Evolutionary conservation across 2,888 invertebrate species (phyloP), one percentile per base, ranked within the genome.

Genomic region (Noctua janthe): DNA sequence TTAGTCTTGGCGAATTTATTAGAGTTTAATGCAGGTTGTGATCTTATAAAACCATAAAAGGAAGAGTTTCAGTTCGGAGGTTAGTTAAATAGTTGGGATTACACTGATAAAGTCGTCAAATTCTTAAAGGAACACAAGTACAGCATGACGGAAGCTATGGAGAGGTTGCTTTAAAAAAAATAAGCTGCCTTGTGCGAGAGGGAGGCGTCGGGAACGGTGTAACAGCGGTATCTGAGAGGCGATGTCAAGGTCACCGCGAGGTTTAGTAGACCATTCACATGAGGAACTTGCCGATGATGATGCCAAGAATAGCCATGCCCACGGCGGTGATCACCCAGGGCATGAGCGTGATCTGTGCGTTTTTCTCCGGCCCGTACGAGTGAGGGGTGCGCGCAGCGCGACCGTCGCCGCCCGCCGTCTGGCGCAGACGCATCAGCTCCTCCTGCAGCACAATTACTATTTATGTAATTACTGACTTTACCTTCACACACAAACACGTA

Each of bases 251-350:
- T 93, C 92, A 92, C 92, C 94, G 94, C 92, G 89, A 92, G 87
- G 90, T 90, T 91, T 90, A 91, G 81, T 82, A 73, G 89, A 82
- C 88, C 94, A 97, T 98, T 98, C 98, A 98, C 97, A 98, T 98
- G 96, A 98, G 96, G 97, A 98, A 98, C 97, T 98, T 98, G 94
- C 98, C 98, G 95, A 98, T 97, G 94, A 98, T 97, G 93, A 98
- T 97, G 94, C 98, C 98, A 93, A 98, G 94, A 88, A 98, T 94
- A 89, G 98, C 98, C 96, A 98, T 97, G 91, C 97, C 97, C 91
- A 98, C 94, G 87, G 98, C 98, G 90, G 98, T 95, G 90, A 97
- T 97, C 90, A 98, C 95, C 97, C 97, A 98, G 87, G 98, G 97
- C 96, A 97, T 97, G 88, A 97, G 95, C 86, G 97, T 96, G 83